These are phyloP conservation scores for Lepidochrysops patricia DNA, from an alignment of 2,888 invertebrate genomes.

Conservation along the genomic window DNA sequence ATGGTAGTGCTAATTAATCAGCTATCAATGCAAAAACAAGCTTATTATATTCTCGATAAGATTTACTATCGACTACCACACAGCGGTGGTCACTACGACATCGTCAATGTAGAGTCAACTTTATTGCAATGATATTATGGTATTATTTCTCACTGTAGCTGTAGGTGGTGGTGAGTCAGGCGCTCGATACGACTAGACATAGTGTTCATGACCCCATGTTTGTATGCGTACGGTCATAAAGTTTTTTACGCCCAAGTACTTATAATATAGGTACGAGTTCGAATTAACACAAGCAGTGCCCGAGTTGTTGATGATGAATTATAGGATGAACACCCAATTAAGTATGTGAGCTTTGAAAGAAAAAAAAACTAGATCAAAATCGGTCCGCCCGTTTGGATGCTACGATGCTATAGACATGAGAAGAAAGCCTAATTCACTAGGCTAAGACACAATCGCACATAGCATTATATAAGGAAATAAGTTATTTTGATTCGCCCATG, in stretches of 20 bases:
- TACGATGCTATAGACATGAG: too few relatives aligned
- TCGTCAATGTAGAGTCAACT: neutral
- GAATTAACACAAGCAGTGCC: too few relatives aligned
- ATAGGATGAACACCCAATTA: too few relatives aligned
- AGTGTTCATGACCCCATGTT: conserved; percentile 50
- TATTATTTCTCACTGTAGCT: neutral
- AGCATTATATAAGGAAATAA: too few relatives aligned
- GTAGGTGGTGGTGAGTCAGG: conserved; percentile 38
- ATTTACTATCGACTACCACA: neutral
- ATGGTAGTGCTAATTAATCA: neutral
- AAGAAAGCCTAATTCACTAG: too few relatives aligned
- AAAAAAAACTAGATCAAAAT: too few relatives aligned
- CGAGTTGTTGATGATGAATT: neutral
- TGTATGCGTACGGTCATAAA: neutral
- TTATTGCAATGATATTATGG: neutral
- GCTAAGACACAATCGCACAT: too few relatives aligned
- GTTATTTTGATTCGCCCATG: neutral
- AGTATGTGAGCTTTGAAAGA: too few relatives aligned
- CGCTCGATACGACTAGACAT: conserved; percentile 57
- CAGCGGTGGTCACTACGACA: neutral
- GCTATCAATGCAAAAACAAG: neutral
- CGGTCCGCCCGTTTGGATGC: too few relatives aligned
- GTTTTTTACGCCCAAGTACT: neutral
- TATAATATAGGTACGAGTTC: too few relatives aligned
- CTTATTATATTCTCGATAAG: neutral